Conservation (phyloP, 2,113 vertebrate species). For the Centrocercus urophasianus region DNA sequence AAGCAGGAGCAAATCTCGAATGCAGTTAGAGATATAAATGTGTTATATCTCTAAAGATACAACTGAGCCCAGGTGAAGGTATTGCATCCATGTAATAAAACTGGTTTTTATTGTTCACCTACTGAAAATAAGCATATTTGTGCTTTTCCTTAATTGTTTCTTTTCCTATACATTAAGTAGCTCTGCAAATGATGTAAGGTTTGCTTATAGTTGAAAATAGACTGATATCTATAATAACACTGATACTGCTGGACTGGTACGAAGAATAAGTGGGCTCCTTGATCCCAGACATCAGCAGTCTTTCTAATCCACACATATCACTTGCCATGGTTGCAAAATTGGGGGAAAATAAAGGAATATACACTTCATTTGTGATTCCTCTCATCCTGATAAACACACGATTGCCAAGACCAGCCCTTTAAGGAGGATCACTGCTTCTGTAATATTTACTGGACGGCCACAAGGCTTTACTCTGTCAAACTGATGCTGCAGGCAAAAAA, state of each 20-base stretch:
- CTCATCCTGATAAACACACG: neutral
- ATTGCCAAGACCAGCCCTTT: neutral
- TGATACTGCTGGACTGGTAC: neutral
- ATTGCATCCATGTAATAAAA: neutral
- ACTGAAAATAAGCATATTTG: neutral
- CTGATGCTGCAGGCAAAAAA: slow-evolving; percentile 6
- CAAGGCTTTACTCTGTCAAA: neutral
- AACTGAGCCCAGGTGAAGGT: neutral
- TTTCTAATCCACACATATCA: accelerated
- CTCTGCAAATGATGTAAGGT: neutral
- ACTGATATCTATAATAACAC: neutral
- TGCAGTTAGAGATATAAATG: neutral
- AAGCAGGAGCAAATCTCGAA: neutral
- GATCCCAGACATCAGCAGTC: neutral
- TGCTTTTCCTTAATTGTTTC: neutral
- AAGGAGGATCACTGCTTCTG: neutral
- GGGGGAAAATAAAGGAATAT: neutral
- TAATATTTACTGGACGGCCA: neutral
- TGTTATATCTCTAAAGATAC: neutral
- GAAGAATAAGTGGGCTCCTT: neutral
- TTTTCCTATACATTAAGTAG: neutral
- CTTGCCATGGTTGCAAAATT: neutral
- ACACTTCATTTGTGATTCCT: accelerated
- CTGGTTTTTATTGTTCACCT: neutral
- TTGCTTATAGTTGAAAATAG: neutral